phyloP scores from a whole-genome alignment of 2,113 vertebrate species.

The Odobenus rosmarus region DNA sequence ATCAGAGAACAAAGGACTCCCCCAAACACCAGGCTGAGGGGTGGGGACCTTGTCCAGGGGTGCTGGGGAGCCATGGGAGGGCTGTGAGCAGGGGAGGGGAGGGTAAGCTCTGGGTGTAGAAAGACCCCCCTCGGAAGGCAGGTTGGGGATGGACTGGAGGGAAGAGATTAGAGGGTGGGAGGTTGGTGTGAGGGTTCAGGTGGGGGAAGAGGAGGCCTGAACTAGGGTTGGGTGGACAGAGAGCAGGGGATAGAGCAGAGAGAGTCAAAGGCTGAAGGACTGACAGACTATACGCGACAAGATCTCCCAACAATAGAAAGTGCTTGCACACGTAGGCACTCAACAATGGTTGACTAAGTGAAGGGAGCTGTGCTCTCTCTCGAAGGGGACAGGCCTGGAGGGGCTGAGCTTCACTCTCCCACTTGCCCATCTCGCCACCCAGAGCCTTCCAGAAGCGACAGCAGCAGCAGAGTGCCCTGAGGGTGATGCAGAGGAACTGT shows the following conservation, averaged over 20 bases:
- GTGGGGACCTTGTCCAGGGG: rapidly evolving
- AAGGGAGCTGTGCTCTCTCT: background rate
- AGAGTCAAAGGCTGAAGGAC: background rate
- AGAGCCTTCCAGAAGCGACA: slow-evolving; percentile 93
- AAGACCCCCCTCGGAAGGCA: background rate
- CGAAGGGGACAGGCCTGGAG: background rate
- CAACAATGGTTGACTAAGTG: background rate
- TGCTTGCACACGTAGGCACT: background rate
- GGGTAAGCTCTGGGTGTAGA: background rate
- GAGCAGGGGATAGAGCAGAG: background rate
- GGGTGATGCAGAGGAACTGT: slow-evolving; percentile 95
- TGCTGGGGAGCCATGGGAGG: background rate
- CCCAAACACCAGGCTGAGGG: background rate
- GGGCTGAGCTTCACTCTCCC: rapidly evolving
- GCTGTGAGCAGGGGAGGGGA: background rate
- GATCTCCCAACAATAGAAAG: rapidly evolving
- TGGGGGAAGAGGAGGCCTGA: background rate
- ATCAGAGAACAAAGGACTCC: background rate
- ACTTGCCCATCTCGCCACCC: rapidly evolving
- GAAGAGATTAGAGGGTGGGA: background rate
- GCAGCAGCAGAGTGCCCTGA: slow-evolving; percentile 93
- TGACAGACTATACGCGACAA: rapidly evolving
- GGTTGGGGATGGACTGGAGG: background rate
- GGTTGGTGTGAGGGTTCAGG: background rate
- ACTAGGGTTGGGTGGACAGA: background rate